phyloP scores from a whole-genome alignment of 2,888 invertebrate genomes.

The Mesodorylaimus sp. region DNA sequence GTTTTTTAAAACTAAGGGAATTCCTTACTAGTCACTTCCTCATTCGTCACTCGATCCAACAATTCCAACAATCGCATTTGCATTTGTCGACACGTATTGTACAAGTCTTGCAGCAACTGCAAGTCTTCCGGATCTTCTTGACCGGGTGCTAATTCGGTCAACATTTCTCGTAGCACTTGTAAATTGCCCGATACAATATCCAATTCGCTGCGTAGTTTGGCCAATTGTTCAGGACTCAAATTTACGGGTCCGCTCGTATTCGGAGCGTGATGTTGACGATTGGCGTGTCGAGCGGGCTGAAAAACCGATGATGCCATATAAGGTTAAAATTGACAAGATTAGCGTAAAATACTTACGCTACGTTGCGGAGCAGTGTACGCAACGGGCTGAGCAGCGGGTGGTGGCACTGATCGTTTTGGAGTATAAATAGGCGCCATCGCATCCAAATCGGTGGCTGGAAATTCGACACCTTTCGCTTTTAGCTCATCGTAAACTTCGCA shows the following conservation, averaged over 20 bases:
- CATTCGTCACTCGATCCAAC: conserved; percentile 66
- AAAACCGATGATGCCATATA: too few relatives aligned
- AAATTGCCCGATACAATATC: conserved; percentile 83
- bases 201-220: conserved; percentile 73
- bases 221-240: conserved; percentile 58
- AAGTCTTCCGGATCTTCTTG: conserved; percentile 67
- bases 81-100: conserved; percentile 69
- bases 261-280: too few relatives aligned
- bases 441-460: conserved; percentile 47
- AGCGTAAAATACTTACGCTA: too few relatives aligned
- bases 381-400: too few relatives aligned
- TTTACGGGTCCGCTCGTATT: conserved; percentile 31
- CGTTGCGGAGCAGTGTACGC: too few relatives aligned
- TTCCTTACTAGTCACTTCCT: conserved; percentile 55
- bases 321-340: too few relatives aligned
- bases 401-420: too few relatives aligned
- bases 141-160: conserved; percentile 66
- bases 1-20: too few relatives aligned
- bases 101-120: conserved; percentile 66
- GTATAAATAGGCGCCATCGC: neutral
- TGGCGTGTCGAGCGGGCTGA: too few relatives aligned
- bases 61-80: conserved; percentile 82
- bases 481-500: conserved; percentile 79
- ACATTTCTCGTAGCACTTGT: conserved; percentile 82
- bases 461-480: conserved; percentile 83